These are phyloP conservation scores for Anticlea derivata DNA, from an alignment of 2,888 invertebrate species.

Conservation along the genomic window DNA sequence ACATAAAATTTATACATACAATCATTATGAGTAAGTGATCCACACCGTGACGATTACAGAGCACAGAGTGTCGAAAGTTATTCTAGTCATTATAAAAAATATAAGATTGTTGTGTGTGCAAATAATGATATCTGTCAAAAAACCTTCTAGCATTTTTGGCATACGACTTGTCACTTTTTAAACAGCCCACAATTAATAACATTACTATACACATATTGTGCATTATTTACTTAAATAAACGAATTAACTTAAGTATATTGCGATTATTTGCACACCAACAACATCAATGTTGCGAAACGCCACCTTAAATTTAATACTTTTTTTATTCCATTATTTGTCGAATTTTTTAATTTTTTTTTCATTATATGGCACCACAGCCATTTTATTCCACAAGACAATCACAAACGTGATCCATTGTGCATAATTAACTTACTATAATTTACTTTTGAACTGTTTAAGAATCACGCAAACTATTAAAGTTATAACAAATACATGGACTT, in stretches of 20 bases:
- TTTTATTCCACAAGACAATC: constrained; percentile 60
- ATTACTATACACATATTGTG: background rate
- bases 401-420: constrained; percentile 61
- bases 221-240: too few relatives aligned
- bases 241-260: too few relatives aligned
- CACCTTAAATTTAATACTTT: constrained; percentile 78
- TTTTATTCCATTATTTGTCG: constrained; percentile 78
- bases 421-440: constrained; percentile 49
- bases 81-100: constrained; percentile 72
- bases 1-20: constrained; percentile 57
- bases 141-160: background rate
- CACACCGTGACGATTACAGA: constrained; percentile 57
- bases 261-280: constrained; percentile 45
- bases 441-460: constrained; percentile 38
- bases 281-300: constrained; percentile 54
- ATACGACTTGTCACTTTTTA: too few relatives aligned
- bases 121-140: constrained; percentile 39
- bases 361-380: constrained; percentile 81
- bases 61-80: constrained; percentile 64
- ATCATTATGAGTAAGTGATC: constrained; percentile 73
- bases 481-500: constrained; percentile 8
- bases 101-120: constrained; percentile 51
- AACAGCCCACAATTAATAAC: too few relatives aligned
- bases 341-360: constrained; percentile 69
- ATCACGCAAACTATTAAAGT: background rate